Conservation (phyloP, 1,140 invertebrate genomes). For the Cotesia typhae region DNA sequence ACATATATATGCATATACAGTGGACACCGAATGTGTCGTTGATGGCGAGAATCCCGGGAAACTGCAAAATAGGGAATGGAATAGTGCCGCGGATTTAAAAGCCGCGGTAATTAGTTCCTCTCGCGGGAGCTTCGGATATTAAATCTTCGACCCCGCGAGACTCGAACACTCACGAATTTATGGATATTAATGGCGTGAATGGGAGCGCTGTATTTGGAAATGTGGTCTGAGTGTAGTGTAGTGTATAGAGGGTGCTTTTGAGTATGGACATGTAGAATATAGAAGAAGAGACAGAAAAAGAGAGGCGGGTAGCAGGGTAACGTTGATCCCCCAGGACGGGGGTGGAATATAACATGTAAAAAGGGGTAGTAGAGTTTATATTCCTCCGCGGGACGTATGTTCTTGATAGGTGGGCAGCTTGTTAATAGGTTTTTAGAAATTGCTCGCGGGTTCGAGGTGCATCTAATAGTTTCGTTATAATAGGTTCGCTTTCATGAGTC, state of each 20-base stretch:
- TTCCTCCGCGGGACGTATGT: slow-evolving; percentile 40
- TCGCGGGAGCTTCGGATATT: slow-evolving; percentile 30
- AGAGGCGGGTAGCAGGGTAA: background rate
- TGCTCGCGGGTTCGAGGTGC: slow-evolving; percentile 38
- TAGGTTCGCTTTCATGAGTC: slow-evolving; percentile 34
- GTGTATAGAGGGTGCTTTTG: background rate
- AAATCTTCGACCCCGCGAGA: slow-evolving; percentile 32
- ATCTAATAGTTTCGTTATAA: slow-evolving; percentile 42
- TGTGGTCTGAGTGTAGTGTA: background rate
- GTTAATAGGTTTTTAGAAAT: slow-evolving; percentile 55
- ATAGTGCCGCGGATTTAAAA: slow-evolving; percentile 32
- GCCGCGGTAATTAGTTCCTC: slow-evolving; percentile 40
- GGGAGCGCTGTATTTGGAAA: background rate
- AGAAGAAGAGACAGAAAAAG: slow-evolving; percentile 5
- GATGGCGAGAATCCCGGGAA: slow-evolving; percentile 5
- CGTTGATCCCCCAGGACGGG: background rate
- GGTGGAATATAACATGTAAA: background rate
- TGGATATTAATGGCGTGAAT: slow-evolving; percentile 35
- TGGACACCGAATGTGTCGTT: slow-evolving; percentile 19
- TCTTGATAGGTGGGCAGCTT: slow-evolving; percentile 49
- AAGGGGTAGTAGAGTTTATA: slow-evolving; percentile 31
- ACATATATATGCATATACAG: background rate
- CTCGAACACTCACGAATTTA: slow-evolving; percentile 25
- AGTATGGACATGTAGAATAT: background rate
- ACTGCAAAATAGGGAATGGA: background rate